A percentile compares a stretch with the other conserved stretches of the same genome.
Conservation (phyloP, 2,113 vertebrate species). For the Osmerus eperlanus region DNA sequence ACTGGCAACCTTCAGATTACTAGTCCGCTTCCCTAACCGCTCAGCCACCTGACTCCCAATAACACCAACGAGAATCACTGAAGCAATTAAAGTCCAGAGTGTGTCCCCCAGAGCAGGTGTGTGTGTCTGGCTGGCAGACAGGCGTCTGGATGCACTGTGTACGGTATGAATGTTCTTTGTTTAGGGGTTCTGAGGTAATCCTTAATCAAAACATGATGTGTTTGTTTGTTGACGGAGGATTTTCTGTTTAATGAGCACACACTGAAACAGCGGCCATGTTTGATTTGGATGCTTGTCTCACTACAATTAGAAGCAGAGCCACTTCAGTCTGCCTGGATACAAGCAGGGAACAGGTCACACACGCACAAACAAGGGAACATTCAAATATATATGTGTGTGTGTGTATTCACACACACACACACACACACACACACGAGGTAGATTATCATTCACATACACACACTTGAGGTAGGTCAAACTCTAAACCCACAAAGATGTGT, state of each 20-base stretch:
- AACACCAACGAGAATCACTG: too few relatives aligned
- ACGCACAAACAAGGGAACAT: neutral
- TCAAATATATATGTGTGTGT: too few relatives aligned
- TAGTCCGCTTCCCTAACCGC: too few relatives aligned
- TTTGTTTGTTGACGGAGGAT: conserved; percentile 44
- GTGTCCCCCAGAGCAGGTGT: too few relatives aligned
- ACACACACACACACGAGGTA: conserved; percentile 3
- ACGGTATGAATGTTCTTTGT: neutral
- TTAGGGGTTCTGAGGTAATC: conserved; percentile 22
- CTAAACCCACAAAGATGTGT: neutral
- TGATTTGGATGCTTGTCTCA: conserved; percentile 41
- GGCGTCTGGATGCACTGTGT: neutral
- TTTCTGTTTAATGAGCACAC: conserved; percentile 57
- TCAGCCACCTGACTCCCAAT: too few relatives aligned
- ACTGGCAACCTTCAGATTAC: too few relatives aligned
- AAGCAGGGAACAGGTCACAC: conserved; percentile 19
- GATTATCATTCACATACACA: neutral
- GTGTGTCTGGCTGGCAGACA: neutral
- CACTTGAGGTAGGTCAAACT: neutral
- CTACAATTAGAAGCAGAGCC: conserved; percentile 48
- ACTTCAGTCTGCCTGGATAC: conserved; percentile 46
- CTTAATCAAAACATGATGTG: conserved; percentile 50
- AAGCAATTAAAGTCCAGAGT: too few relatives aligned
- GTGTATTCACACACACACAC: neutral
- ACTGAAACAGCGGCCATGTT: conserved; percentile 45